Base-by-base conservation (phyloP, 2,888 invertebrate species). In the Xestia rhomboidea region DNA sequence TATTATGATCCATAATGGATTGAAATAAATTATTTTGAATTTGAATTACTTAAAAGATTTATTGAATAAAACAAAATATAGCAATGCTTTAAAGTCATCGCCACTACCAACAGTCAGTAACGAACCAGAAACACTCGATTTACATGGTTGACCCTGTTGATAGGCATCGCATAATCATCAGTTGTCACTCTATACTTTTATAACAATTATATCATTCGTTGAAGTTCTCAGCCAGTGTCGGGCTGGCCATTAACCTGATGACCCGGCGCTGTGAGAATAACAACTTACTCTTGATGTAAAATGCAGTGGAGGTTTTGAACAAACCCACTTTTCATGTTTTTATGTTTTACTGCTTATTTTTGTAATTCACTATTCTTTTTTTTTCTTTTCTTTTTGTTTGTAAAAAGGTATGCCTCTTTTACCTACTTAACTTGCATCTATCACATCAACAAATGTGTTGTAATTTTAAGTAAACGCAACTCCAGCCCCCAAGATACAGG, bases 191-290 rank as follows among this genome's bases (percentile, higher is more conserved):
- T 49, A 73, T 83, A 69, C 34, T 83, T 83, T 72, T 34, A 64
- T 57, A 68, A 73, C 57, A 78, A 81, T 83, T 79, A 69, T 83
- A 79, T 73, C 15, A 83, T 79, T 82, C 34, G 41, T 10, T 1
- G 73, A 66, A 79, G 21, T 73, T 68, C 64, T 77, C 24, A 69
- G 66, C 7, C 44, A 24, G 30, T 54, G 27, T 27, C 21, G 15
- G 1, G 44, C 6, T 66, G 71, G 77, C 71, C 71, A 70, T 62
- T 81, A 67, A 82, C 82, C 60, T 13, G n/a, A 10, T 76, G 62
- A 63, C 62, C 54, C 2, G 18, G 38, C 72, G 34, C 13, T 44
- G 13, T 46, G 38, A 63, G 38, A 64, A 73, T 49, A 30, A n/a
- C n/a, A 27, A 38, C 8, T 8, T 8, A 11, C 6, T 51, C 68